Base-by-base conservation (phyloP, 2,113 vertebrate species). In the Rhinolophus ferrumequinum region DNA sequence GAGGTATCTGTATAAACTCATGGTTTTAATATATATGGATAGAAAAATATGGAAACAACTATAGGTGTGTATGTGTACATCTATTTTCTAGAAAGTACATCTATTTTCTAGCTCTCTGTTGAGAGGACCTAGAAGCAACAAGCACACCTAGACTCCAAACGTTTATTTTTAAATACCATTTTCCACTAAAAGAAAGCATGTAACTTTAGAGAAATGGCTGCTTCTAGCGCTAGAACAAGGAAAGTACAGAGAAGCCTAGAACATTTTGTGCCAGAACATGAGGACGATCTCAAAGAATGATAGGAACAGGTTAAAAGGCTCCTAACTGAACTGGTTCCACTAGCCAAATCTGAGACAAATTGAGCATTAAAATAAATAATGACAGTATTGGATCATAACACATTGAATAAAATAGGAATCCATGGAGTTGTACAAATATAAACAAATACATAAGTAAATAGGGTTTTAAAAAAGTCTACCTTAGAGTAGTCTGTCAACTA, bases 91-190 rank as follows among this genome's bases (percentile, higher is more conserved):
- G 28, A 70, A 38, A 52, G n/a, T 13, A 15, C 19, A 66, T 28
- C 12, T 86, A 21, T 82, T 62, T 76, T 81, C 82, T 82, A 72
- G 22, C 4, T 96, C 7, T 91, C 44, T 95, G 2, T 50, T 94
- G 18, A 75, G 21, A 93, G 41, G 38, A 12, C n/a, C 30, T 82
- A 82, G n/a, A 87, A 67, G n/a, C 15, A 95, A 79, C 3, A 83
- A 82, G 26, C 8, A 69, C 26, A 91, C 41, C 21, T 83, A 30
- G 14, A 5, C 1, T 52, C 44, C 58, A 72, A 24, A 60, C 67
- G 28, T 62, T 94, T 26, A 35, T 72, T 90, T 93, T 62, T 54
- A 94, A 94, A 73, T 84, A 84, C 14, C 28, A 54, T 72, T 92
- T 73, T 75, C 73, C 33, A 94, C 5, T 15, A 13, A 96, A 96